Percentiles rank a stretch among this genome's conserved stretches.
Evolutionary conservation across 2,888 invertebrate genomes (phyloP).

Genomic region (Digitonthophagus gazella): DNA sequence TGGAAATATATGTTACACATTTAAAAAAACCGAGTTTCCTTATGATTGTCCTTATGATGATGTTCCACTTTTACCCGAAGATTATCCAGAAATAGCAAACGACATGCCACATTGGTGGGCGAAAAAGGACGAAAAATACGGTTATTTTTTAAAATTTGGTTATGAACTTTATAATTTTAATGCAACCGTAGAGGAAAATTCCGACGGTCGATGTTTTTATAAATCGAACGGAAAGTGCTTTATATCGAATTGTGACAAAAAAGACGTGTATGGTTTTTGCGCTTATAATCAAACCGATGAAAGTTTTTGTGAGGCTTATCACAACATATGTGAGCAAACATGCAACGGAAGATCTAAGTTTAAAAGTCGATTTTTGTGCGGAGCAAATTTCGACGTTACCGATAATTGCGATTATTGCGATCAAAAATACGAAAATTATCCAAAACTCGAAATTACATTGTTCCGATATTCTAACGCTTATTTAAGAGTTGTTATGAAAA

Average conservation of each 20-base stretch:
- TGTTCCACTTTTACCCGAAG: neutral
- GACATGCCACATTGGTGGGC: neutral
- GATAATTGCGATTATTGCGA: slow-evolving; percentile 13
- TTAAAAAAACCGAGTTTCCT: neutral
- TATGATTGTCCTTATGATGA: neutral
- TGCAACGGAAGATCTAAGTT: neutral
- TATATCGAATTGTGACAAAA: neutral
- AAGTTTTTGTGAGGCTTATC: slow-evolving; percentile 3
- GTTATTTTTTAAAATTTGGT: too few species aligned
- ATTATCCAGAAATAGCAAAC: neutral
- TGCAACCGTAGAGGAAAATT: neutral
- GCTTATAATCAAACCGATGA: neutral
- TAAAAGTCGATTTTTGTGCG: neutral
- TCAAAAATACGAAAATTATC: slow-evolving; percentile 15
- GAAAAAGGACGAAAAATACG: too few species aligned
- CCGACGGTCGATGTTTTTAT: neutral
- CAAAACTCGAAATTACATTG: slow-evolving; percentile 6
- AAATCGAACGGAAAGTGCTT: too few species aligned
- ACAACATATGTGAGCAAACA: neutral
- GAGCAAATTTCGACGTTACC: neutral
- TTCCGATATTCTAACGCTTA: too few species aligned
- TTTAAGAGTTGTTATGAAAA: too few species aligned
- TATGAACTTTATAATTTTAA: neutral
- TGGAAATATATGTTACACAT: neutral
- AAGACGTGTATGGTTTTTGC: neutral